Evolutionary conservation across 2,888 invertebrate genomes (phyloP), one percentile per base, ranked within the genome.

Genomic region (Drosophila prostipennis): DNA sequence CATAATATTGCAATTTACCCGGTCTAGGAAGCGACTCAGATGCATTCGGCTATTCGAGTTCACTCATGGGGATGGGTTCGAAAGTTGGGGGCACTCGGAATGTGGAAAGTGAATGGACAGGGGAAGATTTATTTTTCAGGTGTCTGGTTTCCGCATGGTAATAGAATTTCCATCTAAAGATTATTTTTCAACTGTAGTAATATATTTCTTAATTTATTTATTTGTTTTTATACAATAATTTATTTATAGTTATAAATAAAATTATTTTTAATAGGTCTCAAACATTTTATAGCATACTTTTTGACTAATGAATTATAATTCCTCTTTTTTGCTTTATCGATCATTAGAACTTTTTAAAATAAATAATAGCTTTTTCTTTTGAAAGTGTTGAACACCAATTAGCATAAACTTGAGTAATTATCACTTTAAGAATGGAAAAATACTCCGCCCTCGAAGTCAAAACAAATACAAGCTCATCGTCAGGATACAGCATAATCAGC

Each of bases 41-140:
- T 75, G 79, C 79, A 63, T 36, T 63, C 61, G 46, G 61, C 64
- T n/a, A 39, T 53, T 53, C 48, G 54, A 45, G 77, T 60, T 71
- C 63, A 54, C 45, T 55, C 69, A 55, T 23, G 55, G 55, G 64
- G 45, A 53, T 68, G 64, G 37, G 26, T 43, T 49, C 40, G 52
- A 53, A 54, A 63, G 64, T 39, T 39, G 32, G 45, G 63, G 67
- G 14, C 19, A 61, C 23, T 16, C 14, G 64, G 53, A 64, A 52
- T 52, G 64, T 68, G 54, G 55, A 68, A 65, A 68, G 64, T 65
- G 56, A 65, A 68, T 55, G 64, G 32, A 16, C 10, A 32, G 14
- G 26, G 10, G 19, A 23, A 19, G 34, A 43, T 16, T 34, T 48
- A 19, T 34, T 2, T n/a, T 39, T 26, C 5, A n/a, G 64, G 61